Percentiles rank a stretch among this genome's conserved stretches.
Evolutionary conservation across 1,140 invertebrate genomes (phyloP).

Genomic region (Pseudomyrmex cubaensis): DNA sequence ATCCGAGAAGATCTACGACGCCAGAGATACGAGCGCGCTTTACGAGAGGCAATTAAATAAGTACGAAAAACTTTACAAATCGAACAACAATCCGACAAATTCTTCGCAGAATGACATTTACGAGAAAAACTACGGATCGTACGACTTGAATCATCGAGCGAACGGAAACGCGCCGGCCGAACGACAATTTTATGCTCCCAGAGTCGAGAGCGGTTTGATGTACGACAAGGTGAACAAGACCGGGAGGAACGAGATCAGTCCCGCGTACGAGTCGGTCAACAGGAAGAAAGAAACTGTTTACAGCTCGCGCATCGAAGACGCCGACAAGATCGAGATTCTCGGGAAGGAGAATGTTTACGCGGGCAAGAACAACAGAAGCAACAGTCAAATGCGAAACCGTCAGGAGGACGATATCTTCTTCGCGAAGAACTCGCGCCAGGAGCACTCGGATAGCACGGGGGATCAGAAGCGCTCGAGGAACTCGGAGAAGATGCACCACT

Average conservation of each 20-base stretch:
- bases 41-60: conserved; percentile 68
- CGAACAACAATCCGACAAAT: conserved; percentile 26
- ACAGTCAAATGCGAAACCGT: conserved; percentile 15
- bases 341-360: conserved; percentile 70
- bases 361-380: conserved; percentile 67
- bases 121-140: conserved; percentile 66
- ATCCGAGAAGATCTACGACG: conserved; percentile 62
- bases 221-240: conserved; percentile 62
- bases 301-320: conserved; percentile 80
- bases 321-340: conserved; percentile 81
- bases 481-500: conserved; percentile 50
- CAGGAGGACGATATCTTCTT: conserved; percentile 70
- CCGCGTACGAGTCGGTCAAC: conserved; percentile 69
- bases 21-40: conserved; percentile 19
- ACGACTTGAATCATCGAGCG: conserved; percentile 55
- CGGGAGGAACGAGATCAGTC: conserved; percentile 69
- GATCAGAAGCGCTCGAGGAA: conserved; percentile 61
- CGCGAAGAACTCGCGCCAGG: conserved; percentile 56
- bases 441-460: conserved; percentile 7
- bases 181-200: conserved; percentile 18
- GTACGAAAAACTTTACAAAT: conserved; percentile 68
- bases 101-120: conserved; percentile 52
- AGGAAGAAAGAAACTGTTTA: conserved; percentile 66
- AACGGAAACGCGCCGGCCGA: not conserved
- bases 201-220: not conserved